phyloP scores from a whole-genome alignment of 2,113 vertebrate species.

The Onychostoma macrolepis region DNA sequence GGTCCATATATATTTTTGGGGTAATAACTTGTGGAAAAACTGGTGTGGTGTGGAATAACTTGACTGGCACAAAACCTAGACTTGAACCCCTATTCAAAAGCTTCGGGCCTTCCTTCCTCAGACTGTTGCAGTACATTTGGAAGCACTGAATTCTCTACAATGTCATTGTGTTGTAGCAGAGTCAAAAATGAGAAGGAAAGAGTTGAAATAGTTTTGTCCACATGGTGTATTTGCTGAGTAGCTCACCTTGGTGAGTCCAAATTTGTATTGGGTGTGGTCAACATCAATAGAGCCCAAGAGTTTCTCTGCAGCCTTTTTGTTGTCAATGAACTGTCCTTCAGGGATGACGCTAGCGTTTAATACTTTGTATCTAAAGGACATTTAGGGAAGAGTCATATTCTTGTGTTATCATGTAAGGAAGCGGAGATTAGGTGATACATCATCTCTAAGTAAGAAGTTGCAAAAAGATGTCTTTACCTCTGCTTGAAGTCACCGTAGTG shows the following conservation, averaged over 20 bases:
- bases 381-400: no score
- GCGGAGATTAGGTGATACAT: neutral
- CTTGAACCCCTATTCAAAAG: no score
- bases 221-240: no score
- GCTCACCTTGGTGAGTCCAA: slow-evolving; percentile 55
- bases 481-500: slow-evolving; percentile 58
- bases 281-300: slow-evolving; percentile 60
- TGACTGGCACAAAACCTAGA: no score
- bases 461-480: slow-evolving; percentile 43
- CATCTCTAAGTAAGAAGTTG: neutral
- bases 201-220: no score
- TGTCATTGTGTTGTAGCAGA: neutral
- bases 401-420: no score
- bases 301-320: slow-evolving; percentile 61
- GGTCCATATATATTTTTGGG: no score
- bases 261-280: slow-evolving; percentile 60
- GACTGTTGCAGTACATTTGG: no score
- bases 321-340: slow-evolving; percentile 62
- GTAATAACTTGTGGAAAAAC: no score
- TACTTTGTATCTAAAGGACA: slow-evolving; percentile 58
- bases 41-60: no score
- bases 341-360: slow-evolving; percentile 65
- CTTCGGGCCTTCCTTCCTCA: no score
- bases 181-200: no score
- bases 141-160: neutral